Base-by-base conservation (phyloP, 2,113 vertebrate species). In the Epinephelus lanceolatus region DNA sequence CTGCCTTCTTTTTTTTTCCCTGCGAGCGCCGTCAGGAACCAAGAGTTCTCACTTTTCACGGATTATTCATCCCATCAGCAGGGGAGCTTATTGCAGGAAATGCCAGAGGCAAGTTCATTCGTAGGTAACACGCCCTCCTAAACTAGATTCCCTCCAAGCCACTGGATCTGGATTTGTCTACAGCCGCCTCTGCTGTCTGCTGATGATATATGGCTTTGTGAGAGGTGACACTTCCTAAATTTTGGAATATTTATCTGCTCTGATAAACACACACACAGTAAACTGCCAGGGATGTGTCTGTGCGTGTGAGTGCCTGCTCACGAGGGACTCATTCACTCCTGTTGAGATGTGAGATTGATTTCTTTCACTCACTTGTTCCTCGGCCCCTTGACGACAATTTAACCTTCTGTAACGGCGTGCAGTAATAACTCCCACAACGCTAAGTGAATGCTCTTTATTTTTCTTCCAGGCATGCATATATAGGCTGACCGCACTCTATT, bases 181-280 rank as follows among this genome's bases (percentile, higher is more conserved):
- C 71, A 73, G 72, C 63, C 37, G 15, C 83, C 88, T 83, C 86
- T 86, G 78, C 88, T 84, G 86, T 89, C 88, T 83, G 82, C 84
- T 40, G 80, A 70, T 47, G 84, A 80, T 85, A 85, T 79, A 86
- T 85, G 89, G 84, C 68, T 88, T 88, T 87, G 85, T 94, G 76
- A 93, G 90, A 93, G 91, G 89, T 93, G 90, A 94, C 78, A 51
- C 67, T 86, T 85, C 37, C 51, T 74, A 51, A 62, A 75, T 86
- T 76, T 66, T 57, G 45, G 55, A 74, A 51, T 73, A 76, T 79
- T 65, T 71, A 19, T 79, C 49, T 59, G 40, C 68, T 73, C 60
- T 62, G 27, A 80, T 30, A 56, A 23, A 70, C 65, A 86, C 25
- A 77, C 27, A 42, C 18, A 67, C 25, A 71, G 42, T 60, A 47